A percentile compares a stretch with the other conserved stretches of the same genome.
Evolutionary conservation across 2,113 vertebrate genomes (phyloP).

Genomic region (Podocnemis expansa): DNA sequence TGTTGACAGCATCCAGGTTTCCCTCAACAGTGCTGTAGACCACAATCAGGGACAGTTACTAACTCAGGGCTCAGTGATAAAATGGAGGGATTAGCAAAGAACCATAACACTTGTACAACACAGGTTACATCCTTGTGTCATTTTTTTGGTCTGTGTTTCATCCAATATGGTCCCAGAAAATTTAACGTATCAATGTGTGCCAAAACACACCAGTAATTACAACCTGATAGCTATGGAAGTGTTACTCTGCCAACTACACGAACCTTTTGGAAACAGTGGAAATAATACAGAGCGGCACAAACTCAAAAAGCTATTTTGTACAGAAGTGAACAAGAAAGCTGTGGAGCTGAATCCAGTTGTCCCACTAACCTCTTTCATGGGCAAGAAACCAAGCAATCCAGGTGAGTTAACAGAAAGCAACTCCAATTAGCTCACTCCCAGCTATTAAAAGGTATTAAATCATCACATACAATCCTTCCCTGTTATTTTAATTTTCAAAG

Average conservation of each 20-base stretch:
- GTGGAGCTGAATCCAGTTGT: not conserved
- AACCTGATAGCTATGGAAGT: not conserved
- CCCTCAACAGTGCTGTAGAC: too few relatives aligned
- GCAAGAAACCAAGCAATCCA: not conserved
- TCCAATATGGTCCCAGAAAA: not conserved
- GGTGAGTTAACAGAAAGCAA: not conserved
- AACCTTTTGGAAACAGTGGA: rapidly evolving
- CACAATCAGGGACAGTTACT: too few relatives aligned
- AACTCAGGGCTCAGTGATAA: not conserved
- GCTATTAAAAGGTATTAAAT: not conserved
- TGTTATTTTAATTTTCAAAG: not conserved
- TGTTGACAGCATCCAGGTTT: not conserved
- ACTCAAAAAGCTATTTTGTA: not conserved
- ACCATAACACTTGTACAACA: not conserved
- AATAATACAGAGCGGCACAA: not conserved
- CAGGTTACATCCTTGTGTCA: not conserved
- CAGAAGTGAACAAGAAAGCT: not conserved
- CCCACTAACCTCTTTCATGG: not conserved
- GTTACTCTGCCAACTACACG: not conserved
- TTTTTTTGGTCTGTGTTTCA: not conserved
- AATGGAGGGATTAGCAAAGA: not conserved
- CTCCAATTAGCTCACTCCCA: not conserved
- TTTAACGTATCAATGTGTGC: rapidly evolving
- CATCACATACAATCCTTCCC: not conserved
- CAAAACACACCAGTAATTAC: rapidly evolving